Evolutionary conservation across 2,797 vertebrate species (phyloP), one percentile per base, ranked within the genome.

Genomic region (Xerus rutilus): DNA sequence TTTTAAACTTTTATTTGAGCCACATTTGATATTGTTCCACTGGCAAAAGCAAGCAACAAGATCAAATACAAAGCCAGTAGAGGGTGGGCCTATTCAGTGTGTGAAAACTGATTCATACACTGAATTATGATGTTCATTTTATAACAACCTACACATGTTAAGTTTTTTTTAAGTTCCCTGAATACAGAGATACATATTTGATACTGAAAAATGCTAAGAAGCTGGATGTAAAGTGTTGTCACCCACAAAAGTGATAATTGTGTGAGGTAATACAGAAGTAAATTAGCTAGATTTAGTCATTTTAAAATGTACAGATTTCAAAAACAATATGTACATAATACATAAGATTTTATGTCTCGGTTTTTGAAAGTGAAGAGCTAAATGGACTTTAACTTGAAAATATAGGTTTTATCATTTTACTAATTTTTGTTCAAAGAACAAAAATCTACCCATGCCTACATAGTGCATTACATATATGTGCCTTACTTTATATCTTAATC

Each of bases 381-480:
- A 94, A 49, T 39, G 30, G 1, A 17, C 1, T 96, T 96, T 67
- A 64, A 70, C 45, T n/a, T 85, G 67, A 95, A 94, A 88, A 94
- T 77, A 76, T 1, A 92, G 45, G 10, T 91, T 74, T n/a, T 82
- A 69, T 91, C 73, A 94, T 84, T 93, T 91, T 88, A 83, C 54
- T 20, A 69, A 43, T 65, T 91, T 91, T n/a, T 82, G 70, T 92
- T 87, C 43, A 70, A 67, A 76, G 49, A 45, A 73, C n/a, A 72
- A 95, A 89, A 81, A 39, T 73, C 21, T 5, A 32, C n/a, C 47
- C 35, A 54, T 73, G 21, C 3, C 18, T 62, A 39, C 43, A 20
- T 82, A 87, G 43, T 35, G 35, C 86, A 30, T 35, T 39, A 18
- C 35, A 73, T 35, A 45, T 3, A 35, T 28, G n/a, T 1, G 10